Percentiles rank a stretch among this genome's conserved stretches.
These are phyloP conservation scores for Sebastes vulpes DNA, from an alignment of 2,797 vertebrate genomes.

Conservation along the genomic window DNA sequence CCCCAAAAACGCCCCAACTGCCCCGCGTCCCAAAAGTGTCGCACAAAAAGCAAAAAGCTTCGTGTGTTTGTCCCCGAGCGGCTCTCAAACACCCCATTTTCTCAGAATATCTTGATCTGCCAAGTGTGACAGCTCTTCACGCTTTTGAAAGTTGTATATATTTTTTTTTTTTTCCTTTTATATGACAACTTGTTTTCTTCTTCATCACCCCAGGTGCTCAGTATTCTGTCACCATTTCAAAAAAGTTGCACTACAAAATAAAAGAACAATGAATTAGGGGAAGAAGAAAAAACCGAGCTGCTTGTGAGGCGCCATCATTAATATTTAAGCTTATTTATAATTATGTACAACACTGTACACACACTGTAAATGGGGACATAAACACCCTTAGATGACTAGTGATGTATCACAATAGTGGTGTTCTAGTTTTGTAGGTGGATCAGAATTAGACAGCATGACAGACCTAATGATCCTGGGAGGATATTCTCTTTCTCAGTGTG, in stretches of 20 bases:
- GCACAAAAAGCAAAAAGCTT: slow-evolving; percentile 59
- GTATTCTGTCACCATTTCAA: slow-evolving; percentile 80
- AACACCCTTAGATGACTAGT: slow-evolving; percentile 72
- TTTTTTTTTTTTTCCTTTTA: slow-evolving; percentile 74
- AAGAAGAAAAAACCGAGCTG: slow-evolving; percentile 19
- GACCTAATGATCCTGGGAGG: slow-evolving; percentile 83
- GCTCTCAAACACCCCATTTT: slow-evolving; percentile 72
- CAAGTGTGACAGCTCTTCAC: slow-evolving; percentile 80
- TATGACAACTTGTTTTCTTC: slow-evolving; percentile 85
- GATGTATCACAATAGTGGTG: slow-evolving; percentile 73
- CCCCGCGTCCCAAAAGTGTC: slow-evolving; percentile 75
- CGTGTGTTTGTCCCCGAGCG: slow-evolving; percentile 70
- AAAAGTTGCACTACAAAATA: slow-evolving; percentile 77
- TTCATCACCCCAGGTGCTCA: slow-evolving; percentile 83
- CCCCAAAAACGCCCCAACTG: slow-evolving; percentile 71
- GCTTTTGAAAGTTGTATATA: slow-evolving; percentile 78
- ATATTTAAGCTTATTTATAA: slow-evolving; percentile 84
- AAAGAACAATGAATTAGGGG: slow-evolving; percentile 73
- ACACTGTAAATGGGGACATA: slow-evolving; percentile 75
- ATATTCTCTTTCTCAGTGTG: slow-evolving; percentile 66
- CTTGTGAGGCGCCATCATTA: slow-evolving; percentile 76
- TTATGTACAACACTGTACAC: slow-evolving; percentile 72
- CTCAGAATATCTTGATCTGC: slow-evolving; percentile 79
- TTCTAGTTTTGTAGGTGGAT: slow-evolving; percentile 85
- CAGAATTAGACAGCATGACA: slow-evolving; percentile 84